Evolutionary conservation across 2,797 vertebrate genomes (phyloP).

Genomic region (Chloroceryle inda): DNA sequence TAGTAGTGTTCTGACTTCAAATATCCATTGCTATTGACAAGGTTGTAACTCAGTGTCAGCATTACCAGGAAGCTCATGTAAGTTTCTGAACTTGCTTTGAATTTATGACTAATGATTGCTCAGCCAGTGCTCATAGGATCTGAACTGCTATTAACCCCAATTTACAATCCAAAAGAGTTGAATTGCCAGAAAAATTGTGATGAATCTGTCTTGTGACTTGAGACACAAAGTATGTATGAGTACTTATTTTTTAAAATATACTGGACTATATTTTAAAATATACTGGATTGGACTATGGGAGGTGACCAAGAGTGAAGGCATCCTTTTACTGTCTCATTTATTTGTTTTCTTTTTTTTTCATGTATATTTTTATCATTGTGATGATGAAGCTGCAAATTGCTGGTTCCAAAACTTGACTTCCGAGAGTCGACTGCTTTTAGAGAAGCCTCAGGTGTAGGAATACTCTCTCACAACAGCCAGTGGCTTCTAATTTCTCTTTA

Average conservation of each 20-base stretch:
- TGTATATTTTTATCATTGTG: background rate
- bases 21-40: constrained; percentile 40
- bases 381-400: background rate
- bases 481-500: background rate
- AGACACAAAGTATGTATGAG: background rate
- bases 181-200: background rate
- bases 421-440: background rate
- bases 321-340: background rate
- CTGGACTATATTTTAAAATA: background rate
- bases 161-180: background rate
- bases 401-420: background rate
- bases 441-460: background rate
- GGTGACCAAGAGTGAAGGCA: background rate
- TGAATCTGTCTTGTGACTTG: constrained; percentile 19
- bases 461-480: background rate
- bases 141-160: constrained; percentile 39
- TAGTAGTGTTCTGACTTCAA: constrained; percentile 13
- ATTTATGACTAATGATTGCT: constrained; percentile 58
- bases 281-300: background rate
- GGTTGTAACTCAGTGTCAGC: constrained; percentile 15
- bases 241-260: background rate
- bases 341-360: background rate
- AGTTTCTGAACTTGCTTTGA: constrained; percentile 21
- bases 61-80: constrained; percentile 37
- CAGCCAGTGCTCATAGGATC: constrained; percentile 16